Conservation (phyloP, 2,888 invertebrate species). For the Pseudococcus viburni region DNA sequence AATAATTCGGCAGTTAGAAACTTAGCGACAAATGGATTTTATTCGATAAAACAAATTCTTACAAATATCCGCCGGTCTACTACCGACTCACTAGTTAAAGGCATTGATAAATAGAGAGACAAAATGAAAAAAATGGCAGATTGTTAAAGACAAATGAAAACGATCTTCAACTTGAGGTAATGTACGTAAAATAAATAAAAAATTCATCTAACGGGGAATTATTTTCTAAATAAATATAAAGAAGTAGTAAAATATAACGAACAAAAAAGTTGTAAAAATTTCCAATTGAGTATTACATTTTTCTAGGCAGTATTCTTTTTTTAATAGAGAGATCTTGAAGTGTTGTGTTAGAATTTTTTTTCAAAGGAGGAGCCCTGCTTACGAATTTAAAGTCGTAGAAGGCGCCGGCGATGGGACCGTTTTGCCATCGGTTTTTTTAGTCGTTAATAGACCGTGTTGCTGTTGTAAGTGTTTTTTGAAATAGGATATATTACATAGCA, state of each 20-base stretch:
- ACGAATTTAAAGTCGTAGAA: conserved; percentile 37
- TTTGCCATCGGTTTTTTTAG: conserved; percentile 61
- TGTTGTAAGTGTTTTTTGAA: conserved; percentile 68
- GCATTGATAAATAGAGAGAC: conserved; percentile 42
- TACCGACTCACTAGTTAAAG: not conserved
- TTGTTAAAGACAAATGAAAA: conserved; percentile 15
- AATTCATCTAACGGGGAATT: conserved; percentile 3
- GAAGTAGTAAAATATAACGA: conserved; percentile 28
- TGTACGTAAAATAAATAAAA: conserved; percentile 21
- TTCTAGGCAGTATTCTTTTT: conserved; percentile 42
- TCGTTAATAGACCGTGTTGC: conserved; percentile 65
- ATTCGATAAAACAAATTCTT: not conserved
- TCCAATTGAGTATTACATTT: conserved; percentile 38
- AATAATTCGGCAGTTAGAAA: conserved; percentile 8
- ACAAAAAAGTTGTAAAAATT: conserved; percentile 30
- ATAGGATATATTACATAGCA: conserved; percentile 72
- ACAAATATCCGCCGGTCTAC: not conserved
- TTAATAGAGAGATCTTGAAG: conserved; percentile 1
- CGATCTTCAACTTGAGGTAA: not conserved
- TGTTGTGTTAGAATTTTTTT: conserved; percentile 19
- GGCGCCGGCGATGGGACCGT: conserved; percentile 40
- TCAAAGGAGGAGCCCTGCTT: not conserved
- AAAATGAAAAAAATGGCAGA: conserved; percentile 49
- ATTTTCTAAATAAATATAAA: conserved; percentile 17
- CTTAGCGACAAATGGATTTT: not conserved